phyloP scores from a whole-genome alignment of 92 coral and sea anemone genomes.

The Paragorgia papillata region DNA sequence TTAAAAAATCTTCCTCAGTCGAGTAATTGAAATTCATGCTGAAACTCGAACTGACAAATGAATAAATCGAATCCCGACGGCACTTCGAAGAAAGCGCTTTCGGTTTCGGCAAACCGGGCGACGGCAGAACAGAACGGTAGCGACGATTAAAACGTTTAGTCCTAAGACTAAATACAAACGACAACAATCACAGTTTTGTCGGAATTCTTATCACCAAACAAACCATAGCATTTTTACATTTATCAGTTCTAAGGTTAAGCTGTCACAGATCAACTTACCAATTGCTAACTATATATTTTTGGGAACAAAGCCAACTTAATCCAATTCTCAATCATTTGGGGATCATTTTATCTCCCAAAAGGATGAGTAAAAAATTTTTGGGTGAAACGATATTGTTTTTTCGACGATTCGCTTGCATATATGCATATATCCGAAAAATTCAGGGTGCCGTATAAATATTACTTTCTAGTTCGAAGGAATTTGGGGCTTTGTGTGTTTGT shows the following conservation, averaged over 20 bases:
- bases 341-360: background rate
- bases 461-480: background rate
- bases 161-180: too few relatives aligned
- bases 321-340: background rate
- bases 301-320: constrained; percentile 4
- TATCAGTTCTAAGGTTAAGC: background rate
- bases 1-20: background rate
- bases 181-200: background rate
- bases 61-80: background rate
- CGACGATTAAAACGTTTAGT: too few relatives aligned
- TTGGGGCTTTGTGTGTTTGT: background rate
- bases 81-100: background rate
- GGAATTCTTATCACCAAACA: background rate
- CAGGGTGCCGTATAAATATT: too few relatives aligned
- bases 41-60: constrained; percentile 27
- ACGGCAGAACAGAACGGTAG: too few relatives aligned
- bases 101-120: too few relatives aligned
- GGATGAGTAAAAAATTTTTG: too few relatives aligned
- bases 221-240: background rate
- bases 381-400: too few relatives aligned
- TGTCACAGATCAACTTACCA: constrained; percentile 8
- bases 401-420: too few relatives aligned
- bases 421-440: too few relatives aligned
- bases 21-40: constrained; percentile 11
- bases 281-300: background rate